Evolutionary conservation across 2,113 vertebrate species (phyloP), one percentile per base, ranked within the genome.

Genomic region (Calypte anna): DNA sequence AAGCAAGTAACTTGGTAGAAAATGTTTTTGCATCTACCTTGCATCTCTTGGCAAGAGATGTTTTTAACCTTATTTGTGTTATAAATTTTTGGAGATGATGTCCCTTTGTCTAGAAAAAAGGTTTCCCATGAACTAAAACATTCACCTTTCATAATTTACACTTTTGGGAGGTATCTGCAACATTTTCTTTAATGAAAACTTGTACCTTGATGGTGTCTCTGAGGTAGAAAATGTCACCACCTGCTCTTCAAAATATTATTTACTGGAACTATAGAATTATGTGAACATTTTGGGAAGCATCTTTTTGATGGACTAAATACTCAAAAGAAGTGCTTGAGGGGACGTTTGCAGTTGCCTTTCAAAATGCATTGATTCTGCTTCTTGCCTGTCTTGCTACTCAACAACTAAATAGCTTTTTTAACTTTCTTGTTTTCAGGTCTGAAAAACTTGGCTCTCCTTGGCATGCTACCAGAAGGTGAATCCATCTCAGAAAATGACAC

Each of bases 401-500:
- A 31, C 40, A 82, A 14, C 44, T 82, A 53, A 88, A 33, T 28
- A 46, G 46, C n/a, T 93, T 80, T 36, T 77, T 6, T 44, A 59
- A 88, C 50, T 84, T 82, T 20, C 40, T 73, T 91, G 19, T 38
- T 79, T 64, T 19, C 78, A 99, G 99, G 98, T 95, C 97, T 99
- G n/a, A 98, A 98, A 83, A 98, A 98, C 22, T 98, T 98, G n/a
- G 98, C 98, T 70, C 97, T 99, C 91, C 98, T 99, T 31, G 98
- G 98, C 69, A 93, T 99, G 95, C 97, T 99, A 88, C 98, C 98
- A 44, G 98, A 98, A 90, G 98, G 97, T 33, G 98, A 98, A 53
- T 97, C 98, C 3, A 82, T 96, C 31, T 96, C 98, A 2, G 98
- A 98, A 86, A 97, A 97, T 2, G 97, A 97, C 76, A 61, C 90